phyloP scores from a whole-genome alignment of 2,113 vertebrate genomes.

The Trematomus loennbergii region DNA sequence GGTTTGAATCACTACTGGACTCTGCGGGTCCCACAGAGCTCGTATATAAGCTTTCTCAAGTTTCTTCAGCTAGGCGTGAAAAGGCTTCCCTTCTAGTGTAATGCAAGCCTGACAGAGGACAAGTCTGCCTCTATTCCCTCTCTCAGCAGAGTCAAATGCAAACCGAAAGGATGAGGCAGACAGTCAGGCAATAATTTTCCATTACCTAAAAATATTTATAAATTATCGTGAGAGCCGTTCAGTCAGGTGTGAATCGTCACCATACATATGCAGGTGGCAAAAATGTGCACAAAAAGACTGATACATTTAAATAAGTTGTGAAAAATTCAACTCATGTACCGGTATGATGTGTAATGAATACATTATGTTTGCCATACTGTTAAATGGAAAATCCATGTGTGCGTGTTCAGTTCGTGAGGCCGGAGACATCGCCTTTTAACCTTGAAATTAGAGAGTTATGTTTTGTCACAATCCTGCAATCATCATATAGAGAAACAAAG shows the following conservation, averaged over 20 bases:
- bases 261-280: constrained; percentile 25
- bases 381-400: constrained; percentile 57
- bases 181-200: constrained; percentile 31
- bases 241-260: constrained; percentile 46
- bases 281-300: constrained; percentile 22
- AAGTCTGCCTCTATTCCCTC: constrained; percentile 77
- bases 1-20: constrained; percentile 80
- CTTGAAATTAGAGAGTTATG: constrained; percentile 61
- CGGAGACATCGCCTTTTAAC: constrained; percentile 44
- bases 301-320: neutral
- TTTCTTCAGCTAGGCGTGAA: constrained; percentile 81
- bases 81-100: constrained; percentile 79
- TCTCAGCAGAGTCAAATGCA: constrained; percentile 39
- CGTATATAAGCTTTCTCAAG: constrained; percentile 81
- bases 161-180: constrained; percentile 57
- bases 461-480: constrained; percentile 73
- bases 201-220: constrained; percentile 19
- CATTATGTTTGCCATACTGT: constrained; percentile 11
- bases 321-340: neutral
- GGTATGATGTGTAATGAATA: constrained; percentile 16
- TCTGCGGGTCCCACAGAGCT: constrained; percentile 80
- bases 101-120: constrained; percentile 78
- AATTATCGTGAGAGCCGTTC: constrained; percentile 15
- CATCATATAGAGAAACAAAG: constrained; percentile 69
- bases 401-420: constrained; percentile 7